A percentile compares a stretch with the other conserved stretches of the same genome.
Conservation (phyloP, 1,140 invertebrate species). For the Drosophila nasuta region DNA sequence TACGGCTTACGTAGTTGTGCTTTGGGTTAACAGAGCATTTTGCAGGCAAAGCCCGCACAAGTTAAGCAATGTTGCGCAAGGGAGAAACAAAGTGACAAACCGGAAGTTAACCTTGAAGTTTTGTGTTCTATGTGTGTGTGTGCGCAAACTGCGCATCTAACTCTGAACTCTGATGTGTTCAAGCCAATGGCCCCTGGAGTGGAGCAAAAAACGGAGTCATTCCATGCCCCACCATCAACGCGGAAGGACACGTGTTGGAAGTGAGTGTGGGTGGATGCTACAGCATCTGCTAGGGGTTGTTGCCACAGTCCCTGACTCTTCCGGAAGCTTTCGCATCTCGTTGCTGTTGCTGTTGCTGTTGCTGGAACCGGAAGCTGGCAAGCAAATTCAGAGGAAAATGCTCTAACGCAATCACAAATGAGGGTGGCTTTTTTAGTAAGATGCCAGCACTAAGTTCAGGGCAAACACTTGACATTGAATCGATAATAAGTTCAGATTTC, state of each 20-base stretch:
- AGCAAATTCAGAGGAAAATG: slow-evolving; percentile 34
- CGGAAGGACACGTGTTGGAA: slow-evolving; percentile 65
- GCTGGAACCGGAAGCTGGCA: slow-evolving; percentile 54
- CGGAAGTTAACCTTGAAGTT: slow-evolving; percentile 79
- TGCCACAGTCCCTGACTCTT: slow-evolving; percentile 16
- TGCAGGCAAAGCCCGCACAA: slow-evolving; percentile 49
- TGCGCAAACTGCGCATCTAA: slow-evolving; percentile 56
- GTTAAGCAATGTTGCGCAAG: slow-evolving; percentile 43
- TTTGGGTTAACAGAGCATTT: slow-evolving; percentile 21
- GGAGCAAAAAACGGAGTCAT: slow-evolving; percentile 22
- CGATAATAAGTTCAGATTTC: slow-evolving; percentile 74
- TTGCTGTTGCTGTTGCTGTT: background rate
- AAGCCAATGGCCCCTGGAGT: slow-evolving; percentile 31
- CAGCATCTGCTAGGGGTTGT: slow-evolving; percentile 12
- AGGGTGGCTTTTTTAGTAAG: slow-evolving; percentile 44
- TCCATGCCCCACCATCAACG: slow-evolving; percentile 53
- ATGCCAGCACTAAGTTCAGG: slow-evolving; percentile 48
- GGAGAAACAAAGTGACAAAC: slow-evolving; percentile 32
- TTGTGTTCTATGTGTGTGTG: background rate
- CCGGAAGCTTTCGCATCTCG: slow-evolving; percentile 43
- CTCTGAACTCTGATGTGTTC: slow-evolving; percentile 37
- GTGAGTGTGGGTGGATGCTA: slow-evolving; percentile 18
- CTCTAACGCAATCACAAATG: background rate
- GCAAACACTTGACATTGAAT: slow-evolving; percentile 78
- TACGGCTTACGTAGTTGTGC: too few relatives aligned